phyloP scores from a whole-genome alignment of 2,113 vertebrate genomes.

The Centropus bengalensis region DNA sequence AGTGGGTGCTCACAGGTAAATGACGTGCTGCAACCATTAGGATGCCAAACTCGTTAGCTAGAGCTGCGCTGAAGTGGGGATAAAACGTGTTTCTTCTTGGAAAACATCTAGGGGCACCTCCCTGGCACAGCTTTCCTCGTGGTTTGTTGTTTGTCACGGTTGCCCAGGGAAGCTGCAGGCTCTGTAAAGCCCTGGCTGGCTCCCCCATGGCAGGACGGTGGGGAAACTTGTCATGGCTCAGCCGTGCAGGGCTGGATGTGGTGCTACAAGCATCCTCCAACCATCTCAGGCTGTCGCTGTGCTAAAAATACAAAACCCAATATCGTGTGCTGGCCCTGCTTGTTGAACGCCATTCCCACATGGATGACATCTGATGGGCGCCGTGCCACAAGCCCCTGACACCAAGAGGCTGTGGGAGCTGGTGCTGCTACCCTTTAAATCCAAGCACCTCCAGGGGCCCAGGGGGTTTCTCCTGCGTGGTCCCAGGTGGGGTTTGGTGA shows the following conservation, averaged over 20 bases:
- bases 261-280: rapidly evolving
- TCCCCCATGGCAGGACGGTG: rapidly evolving
- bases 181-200: background rate
- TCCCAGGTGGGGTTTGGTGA: rapidly evolving
- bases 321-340: rapidly evolving
- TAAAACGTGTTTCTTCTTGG: background rate
- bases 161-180: background rate
- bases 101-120: rapidly evolving
- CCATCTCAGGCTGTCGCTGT: background rate
- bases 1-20: rapidly evolving
- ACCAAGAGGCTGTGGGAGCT: background rate
- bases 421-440: rapidly evolving
- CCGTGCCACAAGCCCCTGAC: rapidly evolving
- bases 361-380: rapidly evolving
- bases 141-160: rapidly evolving
- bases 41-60: rapidly evolving
- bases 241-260: rapidly evolving
- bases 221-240: rapidly evolving
- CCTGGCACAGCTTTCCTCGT: rapidly evolving
- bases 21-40: rapidly evolving
- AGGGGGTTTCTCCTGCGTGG: rapidly evolving
- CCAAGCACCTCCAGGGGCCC: rapidly evolving
- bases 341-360: rapidly evolving
- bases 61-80: rapidly evolving
- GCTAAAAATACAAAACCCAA: rapidly evolving